Evolutionary conservation across 1,140 invertebrate genomes (phyloP), one percentile per base, ranked within the genome.

Genomic region (Eriosoma lanigerum): DNA sequence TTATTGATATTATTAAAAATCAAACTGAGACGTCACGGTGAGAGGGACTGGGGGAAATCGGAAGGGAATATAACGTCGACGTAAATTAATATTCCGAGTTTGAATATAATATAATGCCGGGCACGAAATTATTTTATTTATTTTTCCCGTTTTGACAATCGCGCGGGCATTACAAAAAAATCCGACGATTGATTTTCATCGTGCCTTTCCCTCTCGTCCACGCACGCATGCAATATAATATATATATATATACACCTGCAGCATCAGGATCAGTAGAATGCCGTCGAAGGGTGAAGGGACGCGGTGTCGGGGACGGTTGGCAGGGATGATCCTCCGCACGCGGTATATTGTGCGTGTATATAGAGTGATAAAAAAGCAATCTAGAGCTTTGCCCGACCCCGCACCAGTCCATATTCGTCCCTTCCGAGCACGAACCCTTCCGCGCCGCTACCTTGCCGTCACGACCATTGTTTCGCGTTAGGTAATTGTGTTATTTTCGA

Each of bases 401-500:
- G 9, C 6, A 38, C 24, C 24, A 15, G 10, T 19, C n/a, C n/a
- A n/a, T n/a, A n/a, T n/a, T n/a, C n/a, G n/a, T n/a, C 32, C 62
- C 62, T 8, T 26, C 58, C 58, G 58, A 60, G 26, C 32, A 19
- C 70, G 24, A 73, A 29, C 48, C 72, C 52, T 38, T 38, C 72
- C 38, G 38, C 64, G 29, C 46, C 24, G 2, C n/a, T 19, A 21
- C 50, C 32, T 5, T 15, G 1, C n/a, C 54, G 17, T 26, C n/a
- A 17, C 6, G 32, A n/a, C 73, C 52, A 76, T 76, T 76, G 73
- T 76, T 76, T 76, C 54, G 32, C 73, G 32, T 58, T 58, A 76
- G 73, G 73, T 76, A 76, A 76, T 76, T 76, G 50, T 58, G 73
- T 76, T 76, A 76, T 76, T 76, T 76, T 76, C 73, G 73, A 76